Conservation (phyloP, 2,888 invertebrate genomes). For the Sepiola atlantica region DNA sequence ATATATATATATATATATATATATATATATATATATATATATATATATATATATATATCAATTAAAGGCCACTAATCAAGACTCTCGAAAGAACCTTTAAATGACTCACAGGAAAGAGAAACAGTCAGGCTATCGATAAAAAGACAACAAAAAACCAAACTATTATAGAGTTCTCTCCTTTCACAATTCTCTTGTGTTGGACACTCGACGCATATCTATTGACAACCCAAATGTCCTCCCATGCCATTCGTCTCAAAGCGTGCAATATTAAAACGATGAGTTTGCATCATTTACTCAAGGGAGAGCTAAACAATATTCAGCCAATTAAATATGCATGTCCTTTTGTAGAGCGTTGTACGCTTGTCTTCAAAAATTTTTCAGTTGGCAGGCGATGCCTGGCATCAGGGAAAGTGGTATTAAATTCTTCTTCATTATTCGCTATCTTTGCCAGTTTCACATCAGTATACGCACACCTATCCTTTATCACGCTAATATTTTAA, state of each 20-base stretch:
- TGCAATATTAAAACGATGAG: slow-evolving; percentile 32
- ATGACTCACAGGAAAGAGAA: too few relatives aligned
- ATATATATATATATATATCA: too few relatives aligned
- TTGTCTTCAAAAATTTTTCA: neutral
- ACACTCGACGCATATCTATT: neutral
- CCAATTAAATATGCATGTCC: neutral
- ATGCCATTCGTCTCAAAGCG: neutral
- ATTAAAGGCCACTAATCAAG: too few relatives aligned
- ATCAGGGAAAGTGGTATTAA: neutral
- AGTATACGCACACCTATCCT: too few relatives aligned
- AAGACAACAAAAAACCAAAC: too few relatives aligned
- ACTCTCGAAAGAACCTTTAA: too few relatives aligned
- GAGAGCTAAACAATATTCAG: neutral
- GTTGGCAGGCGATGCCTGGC: neutral
- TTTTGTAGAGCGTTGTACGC: neutral
- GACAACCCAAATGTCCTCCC: neutral
- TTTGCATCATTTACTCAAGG: neutral
- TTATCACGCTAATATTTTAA: too few relatives aligned
- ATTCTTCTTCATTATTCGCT: too few relatives aligned
- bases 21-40: too few relatives aligned
- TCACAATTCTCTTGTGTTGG: neutral
- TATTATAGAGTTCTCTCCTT: neutral
- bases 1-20: too few relatives aligned
- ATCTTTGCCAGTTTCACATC: too few relatives aligned
- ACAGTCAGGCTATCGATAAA: too few relatives aligned